phyloP scores from a whole-genome alignment of 2,797 vertebrate genomes.

The Eulemur coronatus region DNA sequence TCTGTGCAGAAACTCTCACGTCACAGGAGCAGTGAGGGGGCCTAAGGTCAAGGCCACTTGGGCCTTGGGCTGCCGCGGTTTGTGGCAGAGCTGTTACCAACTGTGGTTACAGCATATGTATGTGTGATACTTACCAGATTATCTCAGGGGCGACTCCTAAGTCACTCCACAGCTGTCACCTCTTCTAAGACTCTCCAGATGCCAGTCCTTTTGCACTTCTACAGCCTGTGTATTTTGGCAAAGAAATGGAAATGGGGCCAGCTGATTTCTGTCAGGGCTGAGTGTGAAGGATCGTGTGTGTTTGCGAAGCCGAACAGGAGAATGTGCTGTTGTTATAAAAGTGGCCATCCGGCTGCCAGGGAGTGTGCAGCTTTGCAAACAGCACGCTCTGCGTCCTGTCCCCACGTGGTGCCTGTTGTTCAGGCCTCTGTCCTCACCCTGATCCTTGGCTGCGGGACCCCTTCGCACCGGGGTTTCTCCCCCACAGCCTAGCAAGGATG shows the following conservation, averaged over 20 bases:
- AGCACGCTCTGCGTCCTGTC: rapidly evolving
- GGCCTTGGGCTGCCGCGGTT: background rate
- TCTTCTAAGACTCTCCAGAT: background rate
- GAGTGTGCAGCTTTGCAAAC: background rate
- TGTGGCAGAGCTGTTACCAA: background rate
- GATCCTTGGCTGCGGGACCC: background rate
- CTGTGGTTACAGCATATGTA: background rate
- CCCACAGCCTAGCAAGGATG: background rate
- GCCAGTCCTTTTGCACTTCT: background rate
- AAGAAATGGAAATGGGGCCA: background rate
- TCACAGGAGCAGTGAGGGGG: rapidly evolving
- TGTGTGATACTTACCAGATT: background rate
- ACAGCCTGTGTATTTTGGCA: constrained; percentile 40
- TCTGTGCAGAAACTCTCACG: background rate
- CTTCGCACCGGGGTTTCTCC: background rate
- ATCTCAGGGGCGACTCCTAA: background rate
- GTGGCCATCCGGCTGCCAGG: background rate
- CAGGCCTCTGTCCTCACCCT: background rate
- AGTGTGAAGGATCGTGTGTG: background rate
- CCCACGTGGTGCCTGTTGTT: rapidly evolving
- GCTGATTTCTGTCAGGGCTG: background rate
- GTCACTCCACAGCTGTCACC: background rate
- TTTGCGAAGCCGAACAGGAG: background rate
- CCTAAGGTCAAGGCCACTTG: background rate
- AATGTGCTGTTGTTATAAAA: background rate